These are phyloP conservation scores for Notamacropus eugenii DNA, from an alignment of 2,797 vertebrate species.

Conservation along the genomic window DNA sequence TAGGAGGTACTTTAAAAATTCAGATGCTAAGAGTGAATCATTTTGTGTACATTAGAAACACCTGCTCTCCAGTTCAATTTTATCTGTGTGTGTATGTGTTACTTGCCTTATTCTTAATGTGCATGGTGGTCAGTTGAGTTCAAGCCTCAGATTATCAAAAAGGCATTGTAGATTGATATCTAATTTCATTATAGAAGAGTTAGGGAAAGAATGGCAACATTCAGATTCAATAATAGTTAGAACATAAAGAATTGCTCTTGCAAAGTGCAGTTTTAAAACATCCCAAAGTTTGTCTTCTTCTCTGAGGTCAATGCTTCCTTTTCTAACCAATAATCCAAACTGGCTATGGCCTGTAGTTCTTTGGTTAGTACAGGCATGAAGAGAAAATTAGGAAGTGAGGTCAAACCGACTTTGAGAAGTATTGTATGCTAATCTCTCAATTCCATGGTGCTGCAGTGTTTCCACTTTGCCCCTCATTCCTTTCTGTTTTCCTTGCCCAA, in stretches of 20 bases:
- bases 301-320: neutral
- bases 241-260: neutral
- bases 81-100: neutral
- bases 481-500: neutral
- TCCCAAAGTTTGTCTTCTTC: neutral
- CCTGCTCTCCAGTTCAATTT: slow-evolving; percentile 44
- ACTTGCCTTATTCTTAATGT: slow-evolving; percentile 34
- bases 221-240: neutral
- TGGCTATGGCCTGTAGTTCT: neutral
- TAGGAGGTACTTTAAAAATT: rapidly evolving
- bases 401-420: neutral
- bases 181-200: neutral
- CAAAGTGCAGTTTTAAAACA: neutral
- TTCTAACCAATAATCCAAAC: neutral
- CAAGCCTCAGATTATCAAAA: neutral
- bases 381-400: neutral
- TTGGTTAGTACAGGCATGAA: neutral
- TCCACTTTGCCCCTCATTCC: neutral
- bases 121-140: neutral
- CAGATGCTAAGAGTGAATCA: neutral
- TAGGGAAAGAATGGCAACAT: neutral
- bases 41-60: slow-evolving; percentile 4
- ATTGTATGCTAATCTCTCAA: neutral
- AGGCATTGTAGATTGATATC: neutral
- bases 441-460: neutral